Evolutionary conservation across 1,140 invertebrate genomes (phyloP), one percentile per base, ranked within the genome.

Genomic region (Drosophila parabipectinata): DNA sequence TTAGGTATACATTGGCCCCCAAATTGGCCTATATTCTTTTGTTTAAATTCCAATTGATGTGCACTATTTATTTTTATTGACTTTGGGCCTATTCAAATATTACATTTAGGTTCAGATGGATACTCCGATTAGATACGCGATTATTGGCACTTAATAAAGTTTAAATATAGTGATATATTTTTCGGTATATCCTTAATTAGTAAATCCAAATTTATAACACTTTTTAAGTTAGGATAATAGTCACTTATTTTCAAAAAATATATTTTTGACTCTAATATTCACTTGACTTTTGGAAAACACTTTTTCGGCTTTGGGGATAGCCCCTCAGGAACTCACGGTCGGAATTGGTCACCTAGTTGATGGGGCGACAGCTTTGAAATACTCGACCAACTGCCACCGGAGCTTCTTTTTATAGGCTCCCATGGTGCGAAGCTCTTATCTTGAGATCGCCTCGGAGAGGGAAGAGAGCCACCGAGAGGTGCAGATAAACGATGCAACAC

Each of bases 401-500:
- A 15, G n/a, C n/a, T 44, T 9, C 15, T 14, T 44, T 44, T 15
- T 44, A 44, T 44, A 44, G 41, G n/a, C 14, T 4, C 34, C 34
- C 34, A 8, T 9, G 41, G 41, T 18, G 14, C n/a, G 41, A 18
- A 18, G 10, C 5, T 44, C 41, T 44, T 44, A 44, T 44, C 41
- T 37, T 12, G 15, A 51, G 62, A 66, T 66, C 62, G 58, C 15
- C 58, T 4, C 15, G 63, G 44, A 62, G 45, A 15, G 7, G 34
- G 24, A 34, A 44, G 41, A 44, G 57, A 59, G 41, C 8, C 15
- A 12, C 10, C 34, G 34, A 37, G 34, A 6, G 24, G 4, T 12
- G 12, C 9, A 59, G 61, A 64, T 64, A 64, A 64, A 60, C 30
- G 61, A 64, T 64, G 55, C 30, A 7, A 28, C 41, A 15, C 8